These are phyloP conservation scores for Cervus canadensis DNA, from an alignment of 2,113 vertebrate species.

Conservation along the genomic window DNA sequence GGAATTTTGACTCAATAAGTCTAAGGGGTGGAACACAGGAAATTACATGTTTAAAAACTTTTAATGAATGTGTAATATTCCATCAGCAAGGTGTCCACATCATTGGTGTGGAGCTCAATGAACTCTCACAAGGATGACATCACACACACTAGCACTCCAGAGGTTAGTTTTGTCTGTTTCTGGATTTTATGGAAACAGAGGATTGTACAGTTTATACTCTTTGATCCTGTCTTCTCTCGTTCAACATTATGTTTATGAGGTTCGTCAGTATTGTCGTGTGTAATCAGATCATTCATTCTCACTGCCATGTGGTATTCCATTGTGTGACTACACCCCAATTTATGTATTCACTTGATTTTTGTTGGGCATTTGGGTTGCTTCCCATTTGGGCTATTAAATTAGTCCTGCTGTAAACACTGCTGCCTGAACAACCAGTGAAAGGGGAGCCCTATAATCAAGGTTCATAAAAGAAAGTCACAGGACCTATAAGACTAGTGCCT, in stretches of 20 bases:
- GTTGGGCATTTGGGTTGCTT: neutral
- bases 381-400: neutral
- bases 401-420: neutral
- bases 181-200: neutral
- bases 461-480: neutral
- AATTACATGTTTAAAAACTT: neutral
- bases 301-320: neutral
- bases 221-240: neutral
- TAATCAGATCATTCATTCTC: neutral
- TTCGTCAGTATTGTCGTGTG: accelerated
- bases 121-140: neutral
- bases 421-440: neutral
- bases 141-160: neutral
- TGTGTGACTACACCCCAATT: neutral
- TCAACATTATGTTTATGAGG: neutral
- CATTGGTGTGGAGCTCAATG: neutral
- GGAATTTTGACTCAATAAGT: neutral
- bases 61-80: neutral
- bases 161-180: neutral
- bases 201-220: neutral
- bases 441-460: neutral
- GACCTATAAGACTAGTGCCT: neutral
- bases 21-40: neutral
- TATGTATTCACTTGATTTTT: neutral
- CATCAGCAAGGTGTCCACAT: neutral